Conservation (phyloP, 2,113 vertebrate species). For the Hippocampus mohnikei region DNA sequence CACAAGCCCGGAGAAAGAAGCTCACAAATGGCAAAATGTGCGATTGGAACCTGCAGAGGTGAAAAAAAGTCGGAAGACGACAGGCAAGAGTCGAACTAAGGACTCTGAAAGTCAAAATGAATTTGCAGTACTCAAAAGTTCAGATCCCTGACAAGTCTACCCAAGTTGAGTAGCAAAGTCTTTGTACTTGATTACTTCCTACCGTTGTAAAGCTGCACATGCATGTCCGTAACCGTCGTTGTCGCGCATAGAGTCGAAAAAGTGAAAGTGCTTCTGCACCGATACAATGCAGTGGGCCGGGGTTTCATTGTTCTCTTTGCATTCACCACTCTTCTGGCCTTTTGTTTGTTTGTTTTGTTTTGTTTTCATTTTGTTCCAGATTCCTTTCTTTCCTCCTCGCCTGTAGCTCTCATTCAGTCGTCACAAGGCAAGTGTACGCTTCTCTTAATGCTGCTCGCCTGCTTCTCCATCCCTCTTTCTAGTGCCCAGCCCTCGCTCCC, state of each 20-base stretch:
- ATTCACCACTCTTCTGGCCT: slow-evolving; percentile 58
- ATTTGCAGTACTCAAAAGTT: too few relatives aligned
- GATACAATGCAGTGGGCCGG: slow-evolving; percentile 23
- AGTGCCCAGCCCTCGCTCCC: slow-evolving; percentile 68
- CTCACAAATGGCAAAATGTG: slow-evolving; percentile 14
- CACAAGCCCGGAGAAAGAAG: background rate
- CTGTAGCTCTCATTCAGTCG: slow-evolving; percentile 93
- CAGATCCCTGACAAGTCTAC: too few relatives aligned
- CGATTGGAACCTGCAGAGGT: slow-evolving; percentile 1
- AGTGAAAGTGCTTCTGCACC: slow-evolving; percentile 28
- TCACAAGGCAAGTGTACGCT: slow-evolving; percentile 90
- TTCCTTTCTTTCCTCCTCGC: slow-evolving; percentile 92
- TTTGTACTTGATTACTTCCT: background rate
- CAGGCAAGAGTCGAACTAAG: too few relatives aligned
- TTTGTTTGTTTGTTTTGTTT: slow-evolving; percentile 53
- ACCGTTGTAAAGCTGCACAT: too few relatives aligned
- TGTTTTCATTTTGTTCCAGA: slow-evolving; percentile 78
- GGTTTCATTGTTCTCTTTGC: slow-evolving; percentile 47
- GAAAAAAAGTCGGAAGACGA: slow-evolving; percentile 20
- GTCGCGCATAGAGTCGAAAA: slow-evolving; percentile 39
- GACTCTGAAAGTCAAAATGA: too few relatives aligned
- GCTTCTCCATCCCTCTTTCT: slow-evolving; percentile 66
- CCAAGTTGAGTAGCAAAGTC: background rate
- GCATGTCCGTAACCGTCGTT: background rate
- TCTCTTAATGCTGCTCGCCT: slow-evolving; percentile 76